Base-by-base conservation (phyloP, 2,113 vertebrate species). In the Perccottus glenii region DNA sequence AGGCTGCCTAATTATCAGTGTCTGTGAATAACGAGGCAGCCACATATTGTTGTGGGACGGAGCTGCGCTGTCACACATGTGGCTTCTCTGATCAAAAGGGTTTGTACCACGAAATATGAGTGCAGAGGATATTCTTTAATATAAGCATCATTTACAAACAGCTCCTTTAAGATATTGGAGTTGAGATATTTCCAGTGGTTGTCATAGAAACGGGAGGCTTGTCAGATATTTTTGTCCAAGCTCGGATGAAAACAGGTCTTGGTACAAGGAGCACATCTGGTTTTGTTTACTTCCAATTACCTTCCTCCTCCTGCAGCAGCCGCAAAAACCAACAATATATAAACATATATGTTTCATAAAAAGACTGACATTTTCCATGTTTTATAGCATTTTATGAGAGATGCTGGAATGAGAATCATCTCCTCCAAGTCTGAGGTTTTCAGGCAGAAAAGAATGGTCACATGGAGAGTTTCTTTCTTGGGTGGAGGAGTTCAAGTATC, bases 1-100 rank as follows among this genome's bases (percentile, higher is more conserved):
- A 79, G 81, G 78, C 70, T 11, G 63, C 49, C 15, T 2, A 5
- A 53, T 80, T 72, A 79, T 84, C 45, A 69, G 72, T 65, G 72
- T 16, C 69, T 79, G 44, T 44, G 40, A 77, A 77, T 66, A 59
- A 56, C 64, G 51, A 15, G 16, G 47, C 42, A 16, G 46, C 35
- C 0, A 6, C 8, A 16, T 77, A 77, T 75, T 73, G 78, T 58
- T 77, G 46, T 55, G 80, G 70, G 80, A 77, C 38, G 59, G 11
- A 60, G 52, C 62, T 15, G 6, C 1, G 53, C 60, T 63, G 71
- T 83, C 50, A 56, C 44, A 46, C 60, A 11, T 40, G 11, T 48
- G 53, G 43, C 67, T 47, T 48, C n/a, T 15, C 10, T 60, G 49
- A 67, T 56, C 1, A 14, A 70, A 60, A 10, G 0, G 1, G 14